Evolutionary conservation across 2,113 vertebrate genomes (phyloP), one percentile per base, ranked within the genome.

Genomic region (Mustelus asterias): DNA sequence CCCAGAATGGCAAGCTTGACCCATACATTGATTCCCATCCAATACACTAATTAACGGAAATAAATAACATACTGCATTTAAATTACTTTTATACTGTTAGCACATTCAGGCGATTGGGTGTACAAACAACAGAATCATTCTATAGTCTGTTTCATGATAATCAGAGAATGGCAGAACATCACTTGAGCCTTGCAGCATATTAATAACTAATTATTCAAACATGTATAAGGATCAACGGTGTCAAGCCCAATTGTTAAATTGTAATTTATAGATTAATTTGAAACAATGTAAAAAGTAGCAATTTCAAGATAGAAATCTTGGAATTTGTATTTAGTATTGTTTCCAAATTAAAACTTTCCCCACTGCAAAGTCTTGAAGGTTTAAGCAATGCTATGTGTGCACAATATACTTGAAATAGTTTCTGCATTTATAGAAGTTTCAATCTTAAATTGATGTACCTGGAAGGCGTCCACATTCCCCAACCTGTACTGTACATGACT

Each of bases 401-500:
- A 44, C 16, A 83, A 83, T 83, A 37, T 44, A 83, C 18, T 44
- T 80, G n/a, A 41, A 83, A 6, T 44, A 83, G 80, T 18, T 76
- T 80, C 88, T 90, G 58, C 72, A 86, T 90, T 90, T 90, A 26
- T 24, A 29, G 58, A 22, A 94, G 18, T 94, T 94, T 94, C 3
- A 22, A 54, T 69, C 37, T 33, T 86, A 76, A 92, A 60, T 29
- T 48, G 18, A n/a, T 90, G 96, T 86, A 99, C 99, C 98, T 99
- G 99, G 97, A 99, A 99, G 0, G 99, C 98, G 76, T 99, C 99
- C 95, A 99, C 99, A 16, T 99, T 99, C 96, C 99, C 99, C 97
- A 99, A 97, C 58, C 99, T 98, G 97, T 99, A 99, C 96, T 99
- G 99, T 88, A 99, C 99, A 0, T 99, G 99, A 96, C 99, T 99